Percentiles rank a stretch among this genome's conserved stretches.
These are phyloP conservation scores for Allochrocebus solatus DNA, from an alignment of 2,797 vertebrate species.

Conservation along the genomic window DNA sequence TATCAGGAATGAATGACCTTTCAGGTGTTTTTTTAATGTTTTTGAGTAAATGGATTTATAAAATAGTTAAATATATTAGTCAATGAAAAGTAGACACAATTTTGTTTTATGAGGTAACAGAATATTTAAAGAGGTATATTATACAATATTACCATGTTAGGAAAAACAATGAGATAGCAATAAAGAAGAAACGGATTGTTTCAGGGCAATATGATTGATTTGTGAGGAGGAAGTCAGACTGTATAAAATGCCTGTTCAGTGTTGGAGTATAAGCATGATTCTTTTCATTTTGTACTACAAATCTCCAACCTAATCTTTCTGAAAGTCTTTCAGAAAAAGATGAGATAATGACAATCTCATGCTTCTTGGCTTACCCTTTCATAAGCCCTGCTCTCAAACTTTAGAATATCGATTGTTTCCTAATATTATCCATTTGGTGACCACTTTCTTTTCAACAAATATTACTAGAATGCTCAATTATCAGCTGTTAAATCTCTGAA, in stretches of 20 bases:
- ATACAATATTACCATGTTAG: neutral
- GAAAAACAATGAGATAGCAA: neutral
- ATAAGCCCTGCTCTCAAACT: neutral
- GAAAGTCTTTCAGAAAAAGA: neutral
- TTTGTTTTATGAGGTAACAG: neutral
- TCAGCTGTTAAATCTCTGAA: conserved; percentile 75
- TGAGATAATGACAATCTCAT: neutral
- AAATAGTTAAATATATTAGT: neutral
- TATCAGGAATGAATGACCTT: neutral
- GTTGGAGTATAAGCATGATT: neutral
- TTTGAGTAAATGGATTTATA: neutral
- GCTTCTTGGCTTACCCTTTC: neutral
- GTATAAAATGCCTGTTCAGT: neutral
- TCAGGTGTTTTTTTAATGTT: neutral
- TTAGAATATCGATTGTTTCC: conserved; percentile 36
- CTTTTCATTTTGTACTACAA: neutral
- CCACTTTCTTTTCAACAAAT: conserved; percentile 61
- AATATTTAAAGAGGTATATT: neutral
- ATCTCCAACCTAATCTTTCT: neutral
- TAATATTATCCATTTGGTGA: conserved; percentile 47
- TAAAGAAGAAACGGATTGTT: neutral
- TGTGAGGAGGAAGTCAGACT: neutral
- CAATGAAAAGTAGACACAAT: neutral
- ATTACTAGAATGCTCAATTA: conserved; percentile 71
- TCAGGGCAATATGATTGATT: neutral